Evolutionary conservation across 1,140 invertebrate genomes (phyloP).

Genomic region (Myzus persicae): DNA sequence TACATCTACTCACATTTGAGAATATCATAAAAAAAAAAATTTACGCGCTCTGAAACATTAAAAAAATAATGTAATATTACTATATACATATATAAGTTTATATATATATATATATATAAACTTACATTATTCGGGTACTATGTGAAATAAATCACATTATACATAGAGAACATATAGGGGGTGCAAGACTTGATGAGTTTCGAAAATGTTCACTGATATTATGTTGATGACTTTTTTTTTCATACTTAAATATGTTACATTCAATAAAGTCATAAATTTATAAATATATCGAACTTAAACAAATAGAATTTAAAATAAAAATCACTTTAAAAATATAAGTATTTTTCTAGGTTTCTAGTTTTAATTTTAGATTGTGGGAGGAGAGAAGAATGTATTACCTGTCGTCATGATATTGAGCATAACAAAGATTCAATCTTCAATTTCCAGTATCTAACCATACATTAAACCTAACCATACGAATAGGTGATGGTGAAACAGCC

Average conservation of each 20-base stretch:
- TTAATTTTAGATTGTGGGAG: background rate
- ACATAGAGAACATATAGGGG: background rate
- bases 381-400: too few species aligned
- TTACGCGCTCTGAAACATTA: background rate
- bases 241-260: too few species aligned
- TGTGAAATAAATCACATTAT: background rate
- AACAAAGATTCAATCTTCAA: too few species aligned
- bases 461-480: too few species aligned
- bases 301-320: background rate
- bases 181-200: background rate
- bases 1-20: background rate
- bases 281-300: background rate
- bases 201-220: too few species aligned
- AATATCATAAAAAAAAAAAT: background rate
- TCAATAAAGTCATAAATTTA: too few species aligned
- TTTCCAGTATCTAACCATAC: too few species aligned
- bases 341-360: too few species aligned
- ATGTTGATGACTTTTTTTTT: too few species aligned
- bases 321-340: background rate
- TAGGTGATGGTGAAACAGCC: too few species aligned
- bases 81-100: background rate
- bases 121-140: background rate
- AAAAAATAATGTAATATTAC: background rate
- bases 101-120: background rate
- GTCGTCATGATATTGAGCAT: too few species aligned